Evolutionary conservation across 1,140 invertebrate genomes (phyloP), one percentile per base, ranked within the genome.

Genomic region (Chelonus insularis): DNA sequence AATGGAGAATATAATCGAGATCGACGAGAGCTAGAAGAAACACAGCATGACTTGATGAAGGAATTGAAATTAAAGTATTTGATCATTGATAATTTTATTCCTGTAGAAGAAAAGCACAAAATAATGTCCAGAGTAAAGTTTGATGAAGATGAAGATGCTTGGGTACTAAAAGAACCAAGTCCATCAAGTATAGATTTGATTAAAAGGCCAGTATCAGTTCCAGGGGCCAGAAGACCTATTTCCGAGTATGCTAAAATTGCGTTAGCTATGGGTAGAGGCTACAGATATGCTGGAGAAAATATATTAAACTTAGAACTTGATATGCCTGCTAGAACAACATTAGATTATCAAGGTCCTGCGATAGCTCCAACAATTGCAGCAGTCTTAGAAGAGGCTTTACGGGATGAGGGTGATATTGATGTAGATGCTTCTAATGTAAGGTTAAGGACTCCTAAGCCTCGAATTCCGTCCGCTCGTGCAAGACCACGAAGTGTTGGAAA

Each of bases 1-100:
- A 90, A 90, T 52, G 91, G 92, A 64, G 89, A 93, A 63, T 90
- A 92, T 70, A 88, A 89, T 54, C 84, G 87, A 47, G 91, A 95
- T 68, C 80, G 92, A 57, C 84, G 91, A 60, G 91, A 94, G 56
- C 73, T 94, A 18, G 91, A 94, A 73, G 86, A 89, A 73, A 89
- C 89, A 1, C 90, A 93, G 68, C 88, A 90, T 72, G 89, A 92
- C 66, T 84, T 95, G 25, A 90, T 82, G 77, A 81, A 87, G 69
- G 85, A 92, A 68, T 77, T 94, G 45, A 91, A 93, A 67, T 82
- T 92, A n/a, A 88, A 89, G 60, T 87, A 92, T 72, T 83, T 97
- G 7, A 92, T 98, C 39, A 96, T 98, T 59, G 96, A 98, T 71
- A 97, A 97, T 80, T 99, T 99, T 78, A 95, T 99, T 72, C 96